Conservation (phyloP, 1,140 invertebrate genomes). For the Heterodera carotae region DNA sequence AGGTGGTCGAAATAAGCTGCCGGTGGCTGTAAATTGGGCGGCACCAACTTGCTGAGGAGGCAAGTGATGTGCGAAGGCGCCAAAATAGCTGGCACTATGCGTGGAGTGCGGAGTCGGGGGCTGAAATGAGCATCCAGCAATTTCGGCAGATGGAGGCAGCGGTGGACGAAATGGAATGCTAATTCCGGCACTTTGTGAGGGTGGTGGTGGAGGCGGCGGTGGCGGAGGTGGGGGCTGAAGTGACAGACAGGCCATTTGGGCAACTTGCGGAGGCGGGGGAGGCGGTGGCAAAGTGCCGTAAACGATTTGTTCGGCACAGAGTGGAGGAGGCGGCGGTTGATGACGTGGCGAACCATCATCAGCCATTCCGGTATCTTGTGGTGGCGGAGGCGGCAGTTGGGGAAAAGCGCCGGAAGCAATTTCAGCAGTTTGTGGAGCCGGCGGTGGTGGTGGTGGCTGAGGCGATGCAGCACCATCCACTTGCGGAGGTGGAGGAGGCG, state of each 20-base stretch:
- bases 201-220: not conserved
- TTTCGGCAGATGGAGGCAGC: no score
- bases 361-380: not conserved
- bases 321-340: constrained; percentile 3
- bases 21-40: no score
- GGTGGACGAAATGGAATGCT: no score
- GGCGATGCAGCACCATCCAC: not conserved
- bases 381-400: not conserved
- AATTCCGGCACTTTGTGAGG: not conserved
- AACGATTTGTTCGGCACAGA: not conserved
- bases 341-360: not conserved
- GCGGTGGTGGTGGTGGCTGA: not conserved
- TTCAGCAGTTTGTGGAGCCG: not conserved
- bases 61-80: no score
- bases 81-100: no score
- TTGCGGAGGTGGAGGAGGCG: not conserved
- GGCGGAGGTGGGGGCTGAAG: not conserved
- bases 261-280: not conserved
- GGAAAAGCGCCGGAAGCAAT: not conserved
- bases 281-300: not conserved
- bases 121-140: no score
- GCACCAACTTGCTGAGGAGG: no score
- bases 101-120: no score
- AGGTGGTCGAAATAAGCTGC: no score
- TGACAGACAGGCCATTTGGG: not conserved